phyloP scores from a whole-genome alignment of 2,797 vertebrate genomes.

The Neosilurus hyrtlii region DNA sequence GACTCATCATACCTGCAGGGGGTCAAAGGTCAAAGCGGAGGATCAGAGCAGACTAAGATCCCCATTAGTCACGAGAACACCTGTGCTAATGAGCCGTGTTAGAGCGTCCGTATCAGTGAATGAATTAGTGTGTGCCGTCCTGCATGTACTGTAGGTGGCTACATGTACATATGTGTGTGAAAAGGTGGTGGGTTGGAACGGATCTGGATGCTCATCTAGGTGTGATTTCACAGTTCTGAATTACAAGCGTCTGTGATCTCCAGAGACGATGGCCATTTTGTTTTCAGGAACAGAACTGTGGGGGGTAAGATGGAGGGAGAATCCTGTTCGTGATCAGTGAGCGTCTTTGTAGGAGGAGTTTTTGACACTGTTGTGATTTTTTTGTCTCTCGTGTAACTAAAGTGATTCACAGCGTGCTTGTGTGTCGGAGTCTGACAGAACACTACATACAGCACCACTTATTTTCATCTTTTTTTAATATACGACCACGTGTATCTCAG shows the following conservation, averaged over 20 bases:
- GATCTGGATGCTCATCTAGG: conserved; percentile 49
- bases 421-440: not conserved
- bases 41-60: conserved; percentile 24
- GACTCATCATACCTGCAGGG: conserved; percentile 91
- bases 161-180: conserved; percentile 10
- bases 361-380: conserved; percentile 27
- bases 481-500: no score
- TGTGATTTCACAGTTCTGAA: conserved; percentile 66
- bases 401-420: conserved; percentile 35
- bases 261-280: conserved; percentile 65
- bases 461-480: no score
- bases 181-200: conserved; percentile 32
- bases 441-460: no score
- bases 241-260: conserved; percentile 65
- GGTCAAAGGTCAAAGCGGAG: conserved; percentile 40
- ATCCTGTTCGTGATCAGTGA: conserved; percentile 14
- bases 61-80: not conserved
- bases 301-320: not conserved
- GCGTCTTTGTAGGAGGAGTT: not conserved
- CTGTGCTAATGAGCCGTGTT: not conserved
- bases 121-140: not conserved
- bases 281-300: conserved; percentile 19
- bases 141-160: not conserved
- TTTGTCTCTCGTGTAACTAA: conserved; percentile 52
- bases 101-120: not conserved